Evolutionary conservation across 2,888 invertebrate genomes (phyloP), one percentile per base, ranked within the genome.

Genomic region (Sinhomidia bicolor): DNA sequence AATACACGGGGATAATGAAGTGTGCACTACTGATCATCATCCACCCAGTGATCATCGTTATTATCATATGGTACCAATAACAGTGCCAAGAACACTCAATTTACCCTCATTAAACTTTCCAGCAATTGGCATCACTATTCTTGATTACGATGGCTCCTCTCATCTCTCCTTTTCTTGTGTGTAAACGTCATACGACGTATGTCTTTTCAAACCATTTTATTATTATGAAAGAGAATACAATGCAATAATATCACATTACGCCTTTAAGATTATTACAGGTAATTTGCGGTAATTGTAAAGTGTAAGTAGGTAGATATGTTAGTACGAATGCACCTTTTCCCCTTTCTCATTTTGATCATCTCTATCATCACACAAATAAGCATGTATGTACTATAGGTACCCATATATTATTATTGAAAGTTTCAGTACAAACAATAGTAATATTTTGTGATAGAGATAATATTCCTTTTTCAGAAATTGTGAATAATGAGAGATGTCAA

Each of bases 401-500:
- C n/a, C n/a, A n/a, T n/a, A n/a, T 65, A 29, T 65, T 41, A 71
- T 14, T 20, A 44, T 71, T 41, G 44, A 41, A 71, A 20, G 44
- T 44, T 71, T 68, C 20, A 12, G 17, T 23, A 17, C 23, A 12
- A 44, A 36, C 41, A 54, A 78, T 78, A 54, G 54, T 79, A 79
- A 62, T 71, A 74, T 74, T 83, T 68, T 82, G 32, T 79, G 57
- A 57, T 17, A 62, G n/a, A 62, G 82, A 17, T 51, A 10, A 32
- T 54, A 82, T 29, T 26, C 54, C n/a, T 23, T 82, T 82, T 82
- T 82, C 47, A 82, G 82, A 36, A 82, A 82, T 68, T 54, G 82
- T 1, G 51, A 60, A 79, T 41, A 74, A 74, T 74, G 47, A 57
- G 41, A n/a, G 23, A 57, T 57, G 60, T 79, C 57, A 57, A 57